Evolutionary conservation across 2,888 invertebrate genomes (phyloP).

Genomic region (Theretra japonica): DNA sequence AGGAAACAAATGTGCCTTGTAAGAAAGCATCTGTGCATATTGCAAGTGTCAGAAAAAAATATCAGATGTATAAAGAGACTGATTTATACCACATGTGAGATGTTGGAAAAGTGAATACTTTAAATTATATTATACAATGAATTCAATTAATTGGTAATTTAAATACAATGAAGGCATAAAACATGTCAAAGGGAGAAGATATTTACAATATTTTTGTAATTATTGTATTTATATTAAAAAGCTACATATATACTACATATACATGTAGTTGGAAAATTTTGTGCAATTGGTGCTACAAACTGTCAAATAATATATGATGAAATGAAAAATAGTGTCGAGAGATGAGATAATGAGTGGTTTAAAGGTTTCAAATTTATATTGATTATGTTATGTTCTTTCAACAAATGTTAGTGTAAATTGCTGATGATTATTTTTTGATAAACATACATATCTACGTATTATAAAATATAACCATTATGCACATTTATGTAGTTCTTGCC

Average conservation of each 20-base stretch:
- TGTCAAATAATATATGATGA: neutral
- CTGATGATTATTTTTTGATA: neutral
- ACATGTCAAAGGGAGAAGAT: neutral
- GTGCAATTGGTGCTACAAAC: conserved; percentile 4
- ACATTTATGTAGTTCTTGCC: no score
- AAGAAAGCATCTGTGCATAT: conserved; percentile 13
- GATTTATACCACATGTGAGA: conserved; percentile 16
- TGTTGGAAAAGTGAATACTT: conserved; percentile 2
- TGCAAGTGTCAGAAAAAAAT: conserved; percentile 12
- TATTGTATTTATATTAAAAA: conserved; percentile 5
- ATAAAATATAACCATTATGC: neutral
- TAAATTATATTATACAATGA: neutral
- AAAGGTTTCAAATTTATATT: neutral
- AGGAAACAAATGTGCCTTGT: conserved; percentile 42
- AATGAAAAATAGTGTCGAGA: neutral
- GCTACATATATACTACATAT: no score
- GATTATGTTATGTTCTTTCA: neutral
- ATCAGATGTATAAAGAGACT: conserved; percentile 28
- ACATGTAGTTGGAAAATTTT: neutral
- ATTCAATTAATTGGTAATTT: conserved; percentile 3
- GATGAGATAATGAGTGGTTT: neutral
- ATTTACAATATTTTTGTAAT: neutral
- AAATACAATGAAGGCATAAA: neutral
- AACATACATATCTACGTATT: neutral
- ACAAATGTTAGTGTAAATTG: neutral